These are phyloP conservation scores for Hoplostethus mediterraneus DNA, from an alignment of 2,797 vertebrate genomes.

Conservation along the genomic window DNA sequence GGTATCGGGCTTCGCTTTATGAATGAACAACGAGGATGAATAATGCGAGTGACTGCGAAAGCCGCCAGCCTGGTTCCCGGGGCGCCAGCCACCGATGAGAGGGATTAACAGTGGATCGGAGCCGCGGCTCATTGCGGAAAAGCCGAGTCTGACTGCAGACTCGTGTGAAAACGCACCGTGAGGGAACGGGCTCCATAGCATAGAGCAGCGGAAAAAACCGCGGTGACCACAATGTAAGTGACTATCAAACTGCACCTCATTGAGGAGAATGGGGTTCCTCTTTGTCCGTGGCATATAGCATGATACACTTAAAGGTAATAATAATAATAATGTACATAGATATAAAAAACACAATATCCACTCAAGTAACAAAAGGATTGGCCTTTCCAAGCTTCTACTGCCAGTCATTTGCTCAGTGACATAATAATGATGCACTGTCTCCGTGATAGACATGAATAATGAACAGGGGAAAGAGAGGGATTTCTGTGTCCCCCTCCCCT, in stretches of 20 bases:
- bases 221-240: conserved; percentile 84
- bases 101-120: conserved; percentile 76
- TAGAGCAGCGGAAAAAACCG: conserved; percentile 66
- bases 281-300: conserved; percentile 2
- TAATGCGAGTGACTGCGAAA: conserved; percentile 69
- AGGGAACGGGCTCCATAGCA: conserved; percentile 75
- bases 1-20: conserved; percentile 65
- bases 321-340: not conserved
- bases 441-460: conserved; percentile 72
- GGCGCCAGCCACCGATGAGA: conserved; percentile 74
- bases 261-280: conserved; percentile 2
- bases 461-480: conserved; percentile 16
- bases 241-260: conserved; percentile 57
- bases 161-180: conserved; percentile 78
- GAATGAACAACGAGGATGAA: conserved; percentile 75
- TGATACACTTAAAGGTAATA: conserved; percentile 11
- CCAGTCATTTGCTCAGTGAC: conserved; percentile 58
- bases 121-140: conserved; percentile 86
- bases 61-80: conserved; percentile 66
- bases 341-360: not conserved
- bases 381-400: conserved; percentile 40
- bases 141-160: conserved; percentile 77
- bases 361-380: conserved; percentile 29
- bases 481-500: conserved; percentile 1
- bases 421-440: conserved; percentile 65